These are phyloP conservation scores for Saccopteryx bilineata DNA, from an alignment of 2,113 vertebrate genomes.

Conservation along the genomic window DNA sequence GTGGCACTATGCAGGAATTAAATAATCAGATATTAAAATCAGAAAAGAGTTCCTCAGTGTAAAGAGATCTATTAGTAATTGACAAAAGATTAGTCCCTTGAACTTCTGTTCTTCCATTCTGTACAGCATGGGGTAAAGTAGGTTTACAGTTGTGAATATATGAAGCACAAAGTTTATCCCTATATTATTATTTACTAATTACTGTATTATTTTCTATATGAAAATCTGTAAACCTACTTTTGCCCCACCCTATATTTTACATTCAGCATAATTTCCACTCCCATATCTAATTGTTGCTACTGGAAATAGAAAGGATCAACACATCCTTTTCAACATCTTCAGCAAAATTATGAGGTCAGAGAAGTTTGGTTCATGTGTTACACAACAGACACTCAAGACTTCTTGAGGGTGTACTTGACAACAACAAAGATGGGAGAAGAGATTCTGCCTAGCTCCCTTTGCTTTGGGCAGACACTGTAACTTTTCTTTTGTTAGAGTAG, in stretches of 20 bases:
- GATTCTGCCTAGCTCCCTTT: not conserved
- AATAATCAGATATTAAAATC: constrained; percentile 55
- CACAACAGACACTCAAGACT: not conserved
- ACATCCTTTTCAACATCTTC: constrained; percentile 26
- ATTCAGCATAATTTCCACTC: constrained; percentile 20
- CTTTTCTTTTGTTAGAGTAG: not conserved
- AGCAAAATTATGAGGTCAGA: constrained; percentile 17
- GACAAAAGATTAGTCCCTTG: constrained; percentile 2
- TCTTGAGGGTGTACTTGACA: constrained; percentile 27
- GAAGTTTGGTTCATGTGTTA: not conserved
- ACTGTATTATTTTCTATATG: not conserved
- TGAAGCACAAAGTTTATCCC: not conserved
- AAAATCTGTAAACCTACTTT: not conserved
- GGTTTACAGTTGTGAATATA: not conserved
- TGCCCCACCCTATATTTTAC: not conserved
- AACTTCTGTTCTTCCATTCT: not conserved
- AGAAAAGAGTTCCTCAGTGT: not conserved
- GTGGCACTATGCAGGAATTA: constrained; percentile 21
- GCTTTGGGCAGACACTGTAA: not conserved
- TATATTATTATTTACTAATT: not conserved
- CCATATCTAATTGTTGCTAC: not conserved
- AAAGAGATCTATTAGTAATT: constrained; percentile 16
- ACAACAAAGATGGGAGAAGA: not conserved
- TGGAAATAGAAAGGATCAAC: constrained; percentile 32
- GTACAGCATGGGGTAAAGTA: not conserved